phyloP scores from a whole-genome alignment of 2,113 vertebrate species.

The Pelvicachromis taeniatus region DNA sequence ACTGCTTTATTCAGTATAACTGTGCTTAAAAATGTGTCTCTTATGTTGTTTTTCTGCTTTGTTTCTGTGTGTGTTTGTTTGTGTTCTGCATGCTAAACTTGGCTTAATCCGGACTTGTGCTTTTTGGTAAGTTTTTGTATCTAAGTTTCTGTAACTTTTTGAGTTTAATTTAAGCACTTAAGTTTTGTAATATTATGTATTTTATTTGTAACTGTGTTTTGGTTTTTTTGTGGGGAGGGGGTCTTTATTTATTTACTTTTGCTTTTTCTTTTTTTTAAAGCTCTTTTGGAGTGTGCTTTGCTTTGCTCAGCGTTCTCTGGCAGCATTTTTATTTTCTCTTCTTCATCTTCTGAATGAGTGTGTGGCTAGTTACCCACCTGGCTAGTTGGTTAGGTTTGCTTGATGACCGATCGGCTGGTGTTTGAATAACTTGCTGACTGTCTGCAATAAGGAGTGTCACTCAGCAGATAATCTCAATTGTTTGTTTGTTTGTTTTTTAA shows the following conservation, averaged over 20 bases:
- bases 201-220: neutral
- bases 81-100: conserved; percentile 99
- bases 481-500: rapidly evolving
- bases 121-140: conserved; percentile 96
- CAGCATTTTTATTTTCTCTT: neutral
- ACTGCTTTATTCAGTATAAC: conserved; percentile 64
- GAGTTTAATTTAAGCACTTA: conserved; percentile 52
- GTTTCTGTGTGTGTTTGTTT: conserved; percentile 75
- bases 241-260: neutral
- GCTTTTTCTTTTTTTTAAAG: conserved; percentile 6
- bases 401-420: neutral
- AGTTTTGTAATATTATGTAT: conserved; percentile 39
- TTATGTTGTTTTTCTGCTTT: conserved; percentile 69
- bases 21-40: conserved; percentile 59
- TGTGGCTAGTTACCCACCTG: neutral
- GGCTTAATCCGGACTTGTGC: conserved; percentile 99
- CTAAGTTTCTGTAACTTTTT: conserved; percentile 53
- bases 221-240: neutral
- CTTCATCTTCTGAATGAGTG: conserved; percentile 39
- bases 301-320: conserved; percentile 41
- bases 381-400: neutral
- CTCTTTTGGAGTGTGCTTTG: conserved; percentile 34
- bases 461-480: neutral
- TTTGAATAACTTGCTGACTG: neutral
- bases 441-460: conserved; percentile 17